Evolutionary conservation across 1,140 invertebrate genomes (phyloP).

Genomic region (Rhopalosiphum maidis): DNA sequence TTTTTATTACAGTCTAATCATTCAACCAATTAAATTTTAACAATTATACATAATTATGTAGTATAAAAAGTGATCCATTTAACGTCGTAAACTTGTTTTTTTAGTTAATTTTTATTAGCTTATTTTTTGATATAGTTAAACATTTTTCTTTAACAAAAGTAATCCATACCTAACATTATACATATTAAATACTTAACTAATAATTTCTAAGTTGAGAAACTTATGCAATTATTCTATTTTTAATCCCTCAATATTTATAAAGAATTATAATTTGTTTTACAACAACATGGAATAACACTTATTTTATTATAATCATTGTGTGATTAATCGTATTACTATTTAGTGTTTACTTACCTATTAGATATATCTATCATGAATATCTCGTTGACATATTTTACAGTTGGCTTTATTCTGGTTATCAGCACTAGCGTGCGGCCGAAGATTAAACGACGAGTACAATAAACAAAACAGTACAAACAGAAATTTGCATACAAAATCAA

Average conservation of each 20-base stretch:
- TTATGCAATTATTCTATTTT: not conserved
- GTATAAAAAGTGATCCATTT: not conserved
- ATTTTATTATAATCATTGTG: not conserved
- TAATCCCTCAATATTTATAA: not conserved
- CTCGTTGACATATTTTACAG: slow-evolving; percentile 25
- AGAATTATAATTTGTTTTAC: not conserved
- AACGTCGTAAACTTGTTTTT: not conserved
- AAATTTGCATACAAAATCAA: not conserved
- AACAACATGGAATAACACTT: not conserved
- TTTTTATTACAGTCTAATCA: not conserved
- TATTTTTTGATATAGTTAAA: not conserved
- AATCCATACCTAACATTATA: not conserved
- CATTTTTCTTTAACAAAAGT: not conserved
- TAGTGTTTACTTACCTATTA: not conserved
- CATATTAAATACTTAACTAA: not conserved
- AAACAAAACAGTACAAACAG: not conserved
- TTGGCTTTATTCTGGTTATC: slow-evolving; percentile 25
- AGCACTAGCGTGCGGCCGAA: not conserved
- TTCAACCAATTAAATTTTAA: not conserved
- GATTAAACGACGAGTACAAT: not conserved
- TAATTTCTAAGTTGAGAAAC: not conserved
- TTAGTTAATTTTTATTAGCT: not conserved
- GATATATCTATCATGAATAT: not conserved
- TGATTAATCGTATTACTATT: not conserved
- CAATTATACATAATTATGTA: not conserved